Evolutionary conservation across 2,797 vertebrate species (phyloP).

Genomic region (Geotrypetes seraphini): DNA sequence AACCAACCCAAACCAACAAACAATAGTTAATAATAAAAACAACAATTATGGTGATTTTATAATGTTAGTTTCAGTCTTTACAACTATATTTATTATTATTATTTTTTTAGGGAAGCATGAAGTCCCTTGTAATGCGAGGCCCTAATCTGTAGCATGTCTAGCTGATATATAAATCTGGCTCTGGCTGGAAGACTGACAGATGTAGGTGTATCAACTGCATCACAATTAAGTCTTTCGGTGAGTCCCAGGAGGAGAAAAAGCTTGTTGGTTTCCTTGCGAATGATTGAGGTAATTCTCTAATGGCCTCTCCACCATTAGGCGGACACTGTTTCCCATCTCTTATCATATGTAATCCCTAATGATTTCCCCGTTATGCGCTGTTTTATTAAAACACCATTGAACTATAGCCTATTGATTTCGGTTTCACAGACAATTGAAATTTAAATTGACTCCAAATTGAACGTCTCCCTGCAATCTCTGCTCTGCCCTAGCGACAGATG

Average conservation of each 20-base stretch:
- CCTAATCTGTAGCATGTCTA: no score
- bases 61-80: no score
- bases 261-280: conserved; percentile 41
- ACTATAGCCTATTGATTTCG: conserved; percentile 69
- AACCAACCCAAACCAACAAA: no score
- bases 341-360: conserved; percentile 55
- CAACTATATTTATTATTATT: no score
- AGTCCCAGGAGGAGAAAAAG: conserved; percentile 35
- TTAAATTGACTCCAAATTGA: conserved; percentile 68
- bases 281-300: conserved; percentile 48
- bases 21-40: no score
- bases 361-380: conserved; percentile 58
- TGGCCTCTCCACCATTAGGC: conserved; percentile 35
- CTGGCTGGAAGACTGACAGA: no score
- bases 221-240: conserved; percentile 45
- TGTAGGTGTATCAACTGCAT: conserved; percentile 24
- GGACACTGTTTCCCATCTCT: conserved; percentile 41
- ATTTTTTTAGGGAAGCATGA: no score
- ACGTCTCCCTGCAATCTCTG: conserved; percentile 59
- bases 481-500: conserved; percentile 48
- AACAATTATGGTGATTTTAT: no score
- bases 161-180: no score
- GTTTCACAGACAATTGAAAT: conserved; percentile 74
- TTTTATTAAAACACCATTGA: conserved; percentile 66
- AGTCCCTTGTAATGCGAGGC: no score